Evolutionary conservation across 2,888 invertebrate species (phyloP).

Genomic region (Acanthopleura granulata): DNA sequence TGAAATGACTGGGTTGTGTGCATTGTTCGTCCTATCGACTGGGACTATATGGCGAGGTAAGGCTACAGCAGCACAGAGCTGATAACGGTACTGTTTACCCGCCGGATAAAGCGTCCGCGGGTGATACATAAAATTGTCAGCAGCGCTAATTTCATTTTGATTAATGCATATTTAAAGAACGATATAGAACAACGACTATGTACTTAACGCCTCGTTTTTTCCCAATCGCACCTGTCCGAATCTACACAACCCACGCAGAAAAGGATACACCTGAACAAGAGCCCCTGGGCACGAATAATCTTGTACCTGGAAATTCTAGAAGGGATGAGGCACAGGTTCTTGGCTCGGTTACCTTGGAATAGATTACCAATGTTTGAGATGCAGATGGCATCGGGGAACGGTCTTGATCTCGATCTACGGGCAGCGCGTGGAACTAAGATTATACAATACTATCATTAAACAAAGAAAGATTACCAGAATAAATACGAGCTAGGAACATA

Average conservation of each 20-base stretch:
- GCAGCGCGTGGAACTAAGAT: no score
- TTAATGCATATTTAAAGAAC: conserved; percentile 11
- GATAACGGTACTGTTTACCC: conserved; percentile 10
- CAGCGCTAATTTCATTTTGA: neutral
- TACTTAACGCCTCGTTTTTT: conserved; percentile 2
- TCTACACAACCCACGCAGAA: neutral
- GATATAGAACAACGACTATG: neutral
- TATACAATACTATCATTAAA: neutral
- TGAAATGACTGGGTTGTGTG: no score
- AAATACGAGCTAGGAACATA: neutral
- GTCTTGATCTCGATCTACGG: no score
- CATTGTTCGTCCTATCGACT: no score
- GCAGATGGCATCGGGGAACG: no score
- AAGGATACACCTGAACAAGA: neutral
- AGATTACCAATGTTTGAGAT: no score
- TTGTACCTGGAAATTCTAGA: no score
- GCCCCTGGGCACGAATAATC: no score
- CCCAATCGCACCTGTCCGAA: neutral
- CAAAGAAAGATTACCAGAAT: neutral
- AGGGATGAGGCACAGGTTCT: no score
- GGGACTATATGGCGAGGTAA: no score
- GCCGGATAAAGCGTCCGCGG: neutral
- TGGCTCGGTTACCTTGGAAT: no score
- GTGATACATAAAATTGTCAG: conserved; percentile 15
- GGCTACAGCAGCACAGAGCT: neutral